Conservation (phyloP, 2,888 invertebrate species). For the Cephus spinipes region DNA sequence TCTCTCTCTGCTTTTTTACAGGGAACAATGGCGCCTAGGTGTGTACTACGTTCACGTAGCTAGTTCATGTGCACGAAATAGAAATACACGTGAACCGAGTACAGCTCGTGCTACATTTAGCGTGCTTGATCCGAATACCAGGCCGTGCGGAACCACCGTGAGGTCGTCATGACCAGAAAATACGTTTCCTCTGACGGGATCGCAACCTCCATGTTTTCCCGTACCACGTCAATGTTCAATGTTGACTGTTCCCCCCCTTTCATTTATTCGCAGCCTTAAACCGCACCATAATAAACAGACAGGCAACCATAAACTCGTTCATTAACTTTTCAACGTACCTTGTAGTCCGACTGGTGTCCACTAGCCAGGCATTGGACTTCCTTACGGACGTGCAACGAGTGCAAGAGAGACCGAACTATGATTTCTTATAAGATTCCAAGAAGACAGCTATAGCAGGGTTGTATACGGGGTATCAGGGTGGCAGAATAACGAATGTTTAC, state of each 20-base stretch:
- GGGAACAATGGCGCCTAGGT: background rate
- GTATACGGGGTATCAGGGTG: too few species aligned
- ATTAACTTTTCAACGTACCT: too few species aligned
- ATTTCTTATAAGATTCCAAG: background rate
- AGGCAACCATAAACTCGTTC: too few species aligned
- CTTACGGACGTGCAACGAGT: background rate
- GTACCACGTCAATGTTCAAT: background rate
- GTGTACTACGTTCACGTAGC: background rate
- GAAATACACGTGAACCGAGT: background rate
- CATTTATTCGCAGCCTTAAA: background rate
- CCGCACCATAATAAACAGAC: background rate
- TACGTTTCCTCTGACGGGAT: background rate
- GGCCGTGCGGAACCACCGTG: background rate
- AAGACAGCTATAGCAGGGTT: too few species aligned
- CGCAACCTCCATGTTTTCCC: background rate
- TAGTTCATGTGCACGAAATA: background rate
- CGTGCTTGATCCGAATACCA: slow-evolving; percentile 4
- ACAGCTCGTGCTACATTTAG: background rate
- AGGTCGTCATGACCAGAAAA: slow-evolving; percentile 1
- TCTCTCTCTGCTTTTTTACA: background rate
- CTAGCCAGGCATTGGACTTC: background rate
- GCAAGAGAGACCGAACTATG: background rate
- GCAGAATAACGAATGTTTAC: background rate
- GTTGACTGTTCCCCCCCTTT: background rate
- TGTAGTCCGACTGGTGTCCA: too few species aligned